Percentiles rank a stretch among this genome's conserved stretches.
These are phyloP conservation scores for Xiphophorus maculatus DNA, from an alignment of 2,113 vertebrate genomes.

Conservation along the genomic window DNA sequence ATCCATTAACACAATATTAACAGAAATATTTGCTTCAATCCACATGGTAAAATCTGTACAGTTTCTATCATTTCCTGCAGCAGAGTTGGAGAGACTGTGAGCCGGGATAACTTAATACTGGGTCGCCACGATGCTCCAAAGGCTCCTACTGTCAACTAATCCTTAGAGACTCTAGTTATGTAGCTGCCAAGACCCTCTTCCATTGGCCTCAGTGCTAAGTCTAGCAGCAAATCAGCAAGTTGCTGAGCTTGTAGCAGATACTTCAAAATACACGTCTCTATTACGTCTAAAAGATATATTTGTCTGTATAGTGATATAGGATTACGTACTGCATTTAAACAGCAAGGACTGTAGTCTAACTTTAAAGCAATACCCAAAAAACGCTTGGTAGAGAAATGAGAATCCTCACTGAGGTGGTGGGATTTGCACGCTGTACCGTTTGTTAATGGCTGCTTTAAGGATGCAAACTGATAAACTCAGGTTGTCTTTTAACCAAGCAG, in stretches of 20 bases:
- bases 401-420: slow-evolving; percentile 44
- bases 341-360: slow-evolving; percentile 50
- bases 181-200: slow-evolving; percentile 80
- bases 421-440: slow-evolving; percentile 43
- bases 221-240: slow-evolving; percentile 83
- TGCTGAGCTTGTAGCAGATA: slow-evolving; percentile 75
- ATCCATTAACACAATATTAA: slow-evolving; percentile 80
- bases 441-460: slow-evolving; percentile 45
- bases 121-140: slow-evolving; percentile 51
- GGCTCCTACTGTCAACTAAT: slow-evolving; percentile 46
- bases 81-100: slow-evolving; percentile 67
- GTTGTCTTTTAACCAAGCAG: slow-evolving; percentile 4
- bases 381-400: slow-evolving; percentile 59
- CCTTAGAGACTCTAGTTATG: slow-evolving; percentile 58
- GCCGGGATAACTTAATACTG: slow-evolving; percentile 49
- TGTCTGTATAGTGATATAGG: slow-evolving; percentile 65
- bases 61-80: slow-evolving; percentile 67
- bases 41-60: slow-evolving; percentile 83
- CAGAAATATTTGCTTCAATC: slow-evolving; percentile 71
- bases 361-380: slow-evolving; percentile 56
- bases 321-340: slow-evolving; percentile 55
- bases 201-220: slow-evolving; percentile 79
- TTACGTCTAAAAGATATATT: slow-evolving; percentile 64
- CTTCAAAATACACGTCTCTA: slow-evolving; percentile 75
- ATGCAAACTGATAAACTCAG: slow-evolving; percentile 27